A percentile compares a stretch with the other conserved stretches of the same genome.
Evolutionary conservation across 2,797 vertebrate genomes (phyloP).

Genomic region (Mormyrops boulengeri): DNA sequence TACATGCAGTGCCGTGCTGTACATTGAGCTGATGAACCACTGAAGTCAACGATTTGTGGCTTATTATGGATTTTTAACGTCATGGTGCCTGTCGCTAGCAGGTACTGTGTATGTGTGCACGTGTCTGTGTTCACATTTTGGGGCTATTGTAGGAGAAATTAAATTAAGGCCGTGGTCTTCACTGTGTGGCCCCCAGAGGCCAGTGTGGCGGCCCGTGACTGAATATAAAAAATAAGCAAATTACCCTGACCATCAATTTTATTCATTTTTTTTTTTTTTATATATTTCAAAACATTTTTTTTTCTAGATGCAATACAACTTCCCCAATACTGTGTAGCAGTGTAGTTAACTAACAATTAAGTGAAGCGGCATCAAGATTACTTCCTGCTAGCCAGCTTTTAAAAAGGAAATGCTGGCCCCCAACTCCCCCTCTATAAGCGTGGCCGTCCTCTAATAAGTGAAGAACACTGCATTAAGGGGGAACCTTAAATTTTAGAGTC

Average conservation of each 20-base stretch:
- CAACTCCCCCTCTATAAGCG: too few relatives aligned
- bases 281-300: neutral
- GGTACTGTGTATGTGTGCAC: neutral
- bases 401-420: neutral
- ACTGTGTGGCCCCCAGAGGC: neutral
- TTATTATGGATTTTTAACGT: neutral
- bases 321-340: neutral
- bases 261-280: neutral
- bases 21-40: neutral
- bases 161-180: neutral
- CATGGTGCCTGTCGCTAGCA: neutral
- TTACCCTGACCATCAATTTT: too few relatives aligned
- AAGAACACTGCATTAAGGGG: neutral
- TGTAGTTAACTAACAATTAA: neutral
- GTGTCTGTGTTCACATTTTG: neutral
- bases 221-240: neutral
- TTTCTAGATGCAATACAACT: neutral
- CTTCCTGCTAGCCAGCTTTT: neutral
- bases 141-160: neutral
- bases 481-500: neutral
- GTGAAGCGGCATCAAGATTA: neutral
- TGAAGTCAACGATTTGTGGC: neutral
- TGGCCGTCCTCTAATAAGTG: neutral
- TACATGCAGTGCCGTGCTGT: neutral
- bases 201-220: neutral